These are phyloP conservation scores for Procambarus clarkii DNA, from an alignment of 1,140 invertebrate genomes.

Conservation along the genomic window DNA sequence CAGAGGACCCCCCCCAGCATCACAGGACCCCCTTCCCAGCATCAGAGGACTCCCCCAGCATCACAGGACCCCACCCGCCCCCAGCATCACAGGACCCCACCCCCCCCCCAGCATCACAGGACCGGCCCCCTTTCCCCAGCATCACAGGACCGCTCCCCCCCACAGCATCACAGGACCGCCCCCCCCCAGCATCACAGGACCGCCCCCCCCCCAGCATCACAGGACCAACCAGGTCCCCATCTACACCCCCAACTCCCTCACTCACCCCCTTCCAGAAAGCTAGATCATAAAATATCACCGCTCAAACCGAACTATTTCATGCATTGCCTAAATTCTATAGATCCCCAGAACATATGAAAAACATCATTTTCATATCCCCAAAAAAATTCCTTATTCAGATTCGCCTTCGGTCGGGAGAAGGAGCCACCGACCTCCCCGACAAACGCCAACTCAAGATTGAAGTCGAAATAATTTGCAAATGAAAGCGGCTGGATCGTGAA, in stretches of 20 bases:
- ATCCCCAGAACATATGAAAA: conserved; percentile 45
- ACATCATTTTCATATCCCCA: conserved; percentile 52
- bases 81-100: not conserved
- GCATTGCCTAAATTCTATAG: conserved; percentile 63
- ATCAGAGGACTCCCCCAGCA: no score
- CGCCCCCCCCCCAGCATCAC: not conserved
- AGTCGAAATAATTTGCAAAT: conserved; percentile 72
- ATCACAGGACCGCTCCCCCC: not conserved
- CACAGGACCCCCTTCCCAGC: not conserved
- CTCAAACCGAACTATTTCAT: conserved; percentile 20
- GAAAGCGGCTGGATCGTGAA: conserved; percentile 69
- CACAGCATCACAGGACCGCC: not conserved
- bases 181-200: no score
- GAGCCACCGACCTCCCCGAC: conserved; percentile 28
- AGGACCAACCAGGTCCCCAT: not conserved
- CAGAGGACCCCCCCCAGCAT: not conserved
- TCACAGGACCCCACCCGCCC: not conserved
- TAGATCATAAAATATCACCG: conserved; percentile 53
- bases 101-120: not conserved
- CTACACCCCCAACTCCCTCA: not conserved
- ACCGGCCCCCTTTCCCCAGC: no score
- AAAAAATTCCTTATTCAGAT: conserved; percentile 51
- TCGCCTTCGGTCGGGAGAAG: conserved; percentile 33
- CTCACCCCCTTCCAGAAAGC: not conserved
- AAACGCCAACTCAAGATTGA: conserved; percentile 68